These are phyloP conservation scores for Dunckerocampus dactyliophorus DNA, from an alignment of 2,113 vertebrate genomes.

Conservation along the genomic window DNA sequence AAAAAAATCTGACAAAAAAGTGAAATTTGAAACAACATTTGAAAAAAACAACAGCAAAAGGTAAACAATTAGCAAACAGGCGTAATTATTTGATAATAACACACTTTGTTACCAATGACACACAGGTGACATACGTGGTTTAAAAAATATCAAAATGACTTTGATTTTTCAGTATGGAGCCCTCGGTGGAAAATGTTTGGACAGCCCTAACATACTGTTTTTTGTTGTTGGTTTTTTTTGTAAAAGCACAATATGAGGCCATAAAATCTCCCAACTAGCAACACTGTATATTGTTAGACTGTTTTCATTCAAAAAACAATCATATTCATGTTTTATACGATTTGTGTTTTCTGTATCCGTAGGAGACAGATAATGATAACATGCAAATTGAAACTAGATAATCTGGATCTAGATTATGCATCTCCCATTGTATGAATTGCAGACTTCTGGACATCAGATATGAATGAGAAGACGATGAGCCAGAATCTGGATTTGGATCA, in stretches of 20 bases:
- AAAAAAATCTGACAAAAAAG: too few relatives aligned
- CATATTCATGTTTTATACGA: background rate
- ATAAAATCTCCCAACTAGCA: background rate
- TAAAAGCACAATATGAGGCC: background rate
- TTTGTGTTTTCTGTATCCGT: background rate
- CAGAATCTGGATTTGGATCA: constrained; percentile 30
- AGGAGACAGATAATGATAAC: background rate
- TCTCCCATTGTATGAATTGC: constrained; percentile 18
- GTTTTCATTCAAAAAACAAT: background rate
- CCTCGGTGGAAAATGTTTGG: too few relatives aligned
- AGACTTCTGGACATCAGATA: constrained; percentile 89
- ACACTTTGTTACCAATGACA: too few relatives aligned
- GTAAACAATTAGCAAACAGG: too few relatives aligned
- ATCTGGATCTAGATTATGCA: background rate
- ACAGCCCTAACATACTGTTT: background rate
- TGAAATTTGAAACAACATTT: too few relatives aligned
- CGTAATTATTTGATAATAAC: too few relatives aligned
- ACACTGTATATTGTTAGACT: background rate
- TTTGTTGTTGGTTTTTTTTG: background rate
- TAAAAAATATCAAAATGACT: too few relatives aligned
- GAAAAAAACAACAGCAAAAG: too few relatives aligned
- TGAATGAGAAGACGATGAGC: constrained; percentile 63
- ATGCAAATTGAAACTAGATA: background rate
- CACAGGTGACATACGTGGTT: too few relatives aligned
- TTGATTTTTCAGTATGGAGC: too few relatives aligned